Evolutionary conservation across 2,888 invertebrate genomes (phyloP).

Genomic region (Tenthredo livida): DNA sequence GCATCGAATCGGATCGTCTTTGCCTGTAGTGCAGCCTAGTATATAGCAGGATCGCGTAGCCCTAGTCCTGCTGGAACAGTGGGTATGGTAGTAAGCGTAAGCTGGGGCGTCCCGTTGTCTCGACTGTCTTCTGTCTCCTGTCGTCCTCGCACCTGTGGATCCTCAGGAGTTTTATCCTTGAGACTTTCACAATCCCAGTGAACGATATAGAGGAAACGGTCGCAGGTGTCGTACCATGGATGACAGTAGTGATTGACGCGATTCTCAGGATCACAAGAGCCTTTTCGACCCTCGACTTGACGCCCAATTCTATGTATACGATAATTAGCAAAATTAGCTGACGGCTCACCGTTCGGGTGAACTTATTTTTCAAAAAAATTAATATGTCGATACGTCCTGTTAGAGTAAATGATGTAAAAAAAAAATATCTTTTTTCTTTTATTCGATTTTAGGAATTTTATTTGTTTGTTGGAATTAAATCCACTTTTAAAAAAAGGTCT

Average conservation of each 20-base stretch:
- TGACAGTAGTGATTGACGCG: constrained; percentile 40
- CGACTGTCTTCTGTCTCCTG: constrained; percentile 1
- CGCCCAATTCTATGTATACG: constrained; percentile 12
- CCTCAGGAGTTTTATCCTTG: constrained; percentile 13
- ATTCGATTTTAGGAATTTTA: no score
- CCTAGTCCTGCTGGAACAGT: not conserved
- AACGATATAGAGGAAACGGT: constrained; percentile 2
- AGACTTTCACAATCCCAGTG: not conserved
- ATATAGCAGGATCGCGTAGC: not conserved
- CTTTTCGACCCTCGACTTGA: not conserved
- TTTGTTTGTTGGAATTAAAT: no score
- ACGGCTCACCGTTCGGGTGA: not conserved
- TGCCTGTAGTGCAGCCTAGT: not conserved
- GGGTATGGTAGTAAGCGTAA: constrained; percentile 22
- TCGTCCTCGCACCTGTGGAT: constrained; percentile 39
- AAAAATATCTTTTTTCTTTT: no score
- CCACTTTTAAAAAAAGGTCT: no score
- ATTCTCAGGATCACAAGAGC: not conserved
- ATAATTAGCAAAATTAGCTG: constrained; percentile 35
- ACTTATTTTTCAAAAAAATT: no score
- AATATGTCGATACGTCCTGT: no score
- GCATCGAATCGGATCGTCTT: constrained; percentile 15
- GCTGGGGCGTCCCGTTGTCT: constrained; percentile 28
- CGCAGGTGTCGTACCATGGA: constrained; percentile 35
- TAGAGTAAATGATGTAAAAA: no score